A percentile compares a stretch with the other conserved stretches of the same genome.
Evolutionary conservation across 2,888 invertebrate species (phyloP).

Genomic region (Dastarcus helophoroides): DNA sequence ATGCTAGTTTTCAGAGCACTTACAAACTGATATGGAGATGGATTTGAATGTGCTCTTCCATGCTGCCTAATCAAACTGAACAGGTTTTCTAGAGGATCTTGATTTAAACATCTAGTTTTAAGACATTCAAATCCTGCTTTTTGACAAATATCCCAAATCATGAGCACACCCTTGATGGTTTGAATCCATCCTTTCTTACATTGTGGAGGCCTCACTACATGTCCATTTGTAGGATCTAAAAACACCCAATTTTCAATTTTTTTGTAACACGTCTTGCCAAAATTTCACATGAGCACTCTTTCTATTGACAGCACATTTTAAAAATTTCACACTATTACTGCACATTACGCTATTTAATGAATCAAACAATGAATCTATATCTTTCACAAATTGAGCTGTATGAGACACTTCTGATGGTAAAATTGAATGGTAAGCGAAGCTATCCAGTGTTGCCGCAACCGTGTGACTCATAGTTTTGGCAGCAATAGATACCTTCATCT

Average conservation of each 20-base stretch:
- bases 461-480: no score
- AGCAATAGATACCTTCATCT: no score
- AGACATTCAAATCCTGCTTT: slow-evolving; percentile 1
- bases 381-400: no score
- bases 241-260: background rate
- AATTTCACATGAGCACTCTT: no score
- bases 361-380: no score
- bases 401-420: no score
- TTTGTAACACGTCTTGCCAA: no score
- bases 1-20: slow-evolving; percentile 12
- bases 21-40: slow-evolving; percentile 10
- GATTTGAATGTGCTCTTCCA: slow-evolving; percentile 9
- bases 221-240: slow-evolving; percentile 2
- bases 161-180: slow-evolving; percentile 1
- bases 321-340: no score
- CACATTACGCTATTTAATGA: no score
- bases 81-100: slow-evolving; percentile 13
- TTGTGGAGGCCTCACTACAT: background rate
- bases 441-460: no score
- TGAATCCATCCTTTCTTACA: slow-evolving; percentile 3
- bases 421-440: no score
- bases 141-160: background rate
- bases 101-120: slow-evolving; percentile 6
- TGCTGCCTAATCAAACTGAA: slow-evolving; percentile 12
- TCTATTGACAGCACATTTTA: no score